Evolutionary conservation across 1,140 invertebrate species (phyloP).

Genomic region (Pachyrhynchus sulphureomaculatus): DNA sequence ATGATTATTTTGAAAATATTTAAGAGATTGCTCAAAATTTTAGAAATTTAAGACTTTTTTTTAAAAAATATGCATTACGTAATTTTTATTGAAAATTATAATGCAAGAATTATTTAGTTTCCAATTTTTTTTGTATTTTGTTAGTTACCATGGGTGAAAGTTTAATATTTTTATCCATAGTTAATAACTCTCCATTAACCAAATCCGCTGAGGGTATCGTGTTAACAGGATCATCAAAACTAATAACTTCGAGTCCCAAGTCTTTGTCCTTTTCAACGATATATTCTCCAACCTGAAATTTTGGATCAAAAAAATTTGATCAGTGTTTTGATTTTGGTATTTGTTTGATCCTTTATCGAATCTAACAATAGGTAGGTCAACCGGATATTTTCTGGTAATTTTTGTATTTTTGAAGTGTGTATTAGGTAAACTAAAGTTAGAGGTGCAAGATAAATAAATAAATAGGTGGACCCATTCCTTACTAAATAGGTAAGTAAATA

Average conservation of each 20-base stretch:
- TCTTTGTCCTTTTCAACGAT: constrained; percentile 36
- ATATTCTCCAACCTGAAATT: constrained; percentile 35
- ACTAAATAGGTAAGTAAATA: background rate
- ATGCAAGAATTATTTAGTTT: too few relatives aligned
- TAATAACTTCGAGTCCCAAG: constrained; percentile 44
- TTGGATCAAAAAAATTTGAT: constrained; percentile 23
- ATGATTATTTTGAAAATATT: too few relatives aligned
- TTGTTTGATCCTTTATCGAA: constrained; percentile 16
- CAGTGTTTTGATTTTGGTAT: background rate
- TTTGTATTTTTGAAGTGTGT: background rate
- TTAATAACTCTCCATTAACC: constrained; percentile 42
- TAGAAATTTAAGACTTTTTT: too few relatives aligned
- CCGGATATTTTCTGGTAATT: background rate
- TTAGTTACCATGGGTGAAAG: constrained; percentile 35
- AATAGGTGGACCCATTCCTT: background rate
- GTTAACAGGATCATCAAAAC: constrained; percentile 45
- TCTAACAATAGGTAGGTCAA: constrained; percentile 9
- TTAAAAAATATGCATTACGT: too few relatives aligned
- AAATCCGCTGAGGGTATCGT: constrained; percentile 44
- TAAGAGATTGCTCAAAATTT: too few relatives aligned
- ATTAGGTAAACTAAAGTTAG: background rate
- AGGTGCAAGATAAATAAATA: background rate
- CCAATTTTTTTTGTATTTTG: too few relatives aligned
- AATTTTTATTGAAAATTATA: too few relatives aligned
- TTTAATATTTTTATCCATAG: constrained; percentile 30